These are phyloP conservation scores for Gymnocephalus cernua DNA, from an alignment of 2,113 vertebrate species.

Conservation along the genomic window DNA sequence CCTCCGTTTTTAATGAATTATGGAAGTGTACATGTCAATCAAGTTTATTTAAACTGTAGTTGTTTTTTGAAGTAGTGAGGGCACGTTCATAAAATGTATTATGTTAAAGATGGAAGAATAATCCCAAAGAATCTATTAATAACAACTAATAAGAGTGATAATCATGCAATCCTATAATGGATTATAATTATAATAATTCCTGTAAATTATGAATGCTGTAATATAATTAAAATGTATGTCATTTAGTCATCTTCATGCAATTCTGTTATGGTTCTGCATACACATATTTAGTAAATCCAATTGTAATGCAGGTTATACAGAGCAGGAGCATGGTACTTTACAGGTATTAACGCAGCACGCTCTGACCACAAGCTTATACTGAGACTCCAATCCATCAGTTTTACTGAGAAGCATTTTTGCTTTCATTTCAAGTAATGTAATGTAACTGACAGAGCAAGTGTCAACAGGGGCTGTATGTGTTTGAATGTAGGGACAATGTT, in stretches of 20 bases:
- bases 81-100: no score
- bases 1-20: neutral
- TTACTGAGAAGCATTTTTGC: neutral
- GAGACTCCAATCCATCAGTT: constrained; percentile 41
- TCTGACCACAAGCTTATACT: constrained; percentile 53
- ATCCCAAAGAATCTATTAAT: no score
- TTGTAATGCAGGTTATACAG: neutral
- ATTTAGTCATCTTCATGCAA: neutral
- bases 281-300: neutral
- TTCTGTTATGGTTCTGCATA: neutral
- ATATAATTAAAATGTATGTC: neutral
- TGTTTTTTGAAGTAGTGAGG: neutral
- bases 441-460: neutral
- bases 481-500: neutral
- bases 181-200: no score
- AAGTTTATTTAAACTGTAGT: constrained; percentile 8
- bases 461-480: neutral
- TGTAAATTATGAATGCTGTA: neutral
- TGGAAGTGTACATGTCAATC: neutral
- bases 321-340: neutral
- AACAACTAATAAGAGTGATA: neutral
- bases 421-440: constrained; percentile 39
- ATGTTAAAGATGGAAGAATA: neutral
- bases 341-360: constrained; percentile 39
- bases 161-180: no score